These are phyloP conservation scores for Lacerta bilineata DNA, from an alignment of 2,797 vertebrate species.

Conservation along the genomic window DNA sequence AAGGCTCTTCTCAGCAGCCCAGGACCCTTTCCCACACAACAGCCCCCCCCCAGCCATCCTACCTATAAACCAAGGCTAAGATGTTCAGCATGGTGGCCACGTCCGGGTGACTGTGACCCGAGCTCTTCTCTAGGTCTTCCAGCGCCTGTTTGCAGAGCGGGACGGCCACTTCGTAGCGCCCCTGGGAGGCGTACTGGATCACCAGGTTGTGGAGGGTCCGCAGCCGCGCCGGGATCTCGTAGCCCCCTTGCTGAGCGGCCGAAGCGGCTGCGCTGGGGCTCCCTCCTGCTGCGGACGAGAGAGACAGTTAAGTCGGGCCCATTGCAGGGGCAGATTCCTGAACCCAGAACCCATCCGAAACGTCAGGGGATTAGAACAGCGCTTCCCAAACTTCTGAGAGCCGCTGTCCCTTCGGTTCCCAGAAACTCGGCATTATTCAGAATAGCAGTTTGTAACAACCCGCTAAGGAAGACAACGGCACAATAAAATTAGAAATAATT, in stretches of 20 bases:
- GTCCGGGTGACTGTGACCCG: conserved; percentile 90
- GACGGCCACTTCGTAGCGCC: conserved; percentile 91
- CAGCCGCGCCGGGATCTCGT: conserved; percentile 90
- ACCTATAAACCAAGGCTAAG: conserved; percentile 91
- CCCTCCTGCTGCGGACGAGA: neutral
- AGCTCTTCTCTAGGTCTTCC: conserved; percentile 92
- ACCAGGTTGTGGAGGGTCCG: conserved; percentile 92
- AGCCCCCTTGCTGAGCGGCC: conserved; percentile 88
- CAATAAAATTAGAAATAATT: no score
- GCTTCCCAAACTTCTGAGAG: no score
- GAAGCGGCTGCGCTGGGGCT: conserved; percentile 12
- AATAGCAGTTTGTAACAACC: no score
- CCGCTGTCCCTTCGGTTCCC: no score
- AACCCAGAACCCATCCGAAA: no score
- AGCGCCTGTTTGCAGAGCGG: conserved; percentile 92
- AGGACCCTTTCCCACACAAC: no score
- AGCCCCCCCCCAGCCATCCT: conserved; percentile 16
- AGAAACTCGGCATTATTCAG: no score
- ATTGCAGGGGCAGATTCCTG: no score
- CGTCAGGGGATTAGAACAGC: no score
- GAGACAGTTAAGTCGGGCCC: neutral
- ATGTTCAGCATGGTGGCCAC: conserved; percentile 95
- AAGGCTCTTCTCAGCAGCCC: no score
- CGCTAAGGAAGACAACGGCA: no score
- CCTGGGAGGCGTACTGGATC: conserved; percentile 91